These are phyloP conservation scores for Eupithecia insigniata DNA, from an alignment of 2,888 invertebrate genomes.

Conservation along the genomic window DNA sequence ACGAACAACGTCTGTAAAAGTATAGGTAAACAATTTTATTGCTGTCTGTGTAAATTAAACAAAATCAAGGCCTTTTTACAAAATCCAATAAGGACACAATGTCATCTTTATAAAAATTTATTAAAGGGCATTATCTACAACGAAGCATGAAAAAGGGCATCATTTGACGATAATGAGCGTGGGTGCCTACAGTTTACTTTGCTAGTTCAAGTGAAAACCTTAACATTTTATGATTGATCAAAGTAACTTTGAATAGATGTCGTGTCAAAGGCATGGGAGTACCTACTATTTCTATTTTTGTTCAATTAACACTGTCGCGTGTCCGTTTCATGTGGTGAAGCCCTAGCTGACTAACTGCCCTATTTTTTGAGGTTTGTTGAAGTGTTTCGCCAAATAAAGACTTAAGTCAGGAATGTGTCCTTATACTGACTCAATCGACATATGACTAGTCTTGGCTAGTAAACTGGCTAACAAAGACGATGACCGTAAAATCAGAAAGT, in stretches of 20 bases:
- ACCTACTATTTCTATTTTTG: background rate
- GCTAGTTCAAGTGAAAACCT: conserved; percentile 16
- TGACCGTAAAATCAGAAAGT: conserved; percentile 4
- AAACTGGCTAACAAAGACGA: conserved; percentile 23
- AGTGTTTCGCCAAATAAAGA: conserved; percentile 24
- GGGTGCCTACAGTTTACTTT: conserved; percentile 17
- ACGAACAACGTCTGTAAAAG: background rate
- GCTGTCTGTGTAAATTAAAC: background rate
- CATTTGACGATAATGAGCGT: conserved; percentile 22
- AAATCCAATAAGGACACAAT: conserved; percentile 27
- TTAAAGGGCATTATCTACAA: conserved; percentile 19
- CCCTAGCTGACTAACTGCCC: conserved; percentile 10
- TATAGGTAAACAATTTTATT: background rate
- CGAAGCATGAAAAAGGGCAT: conserved; percentile 21
- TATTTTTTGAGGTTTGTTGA: background rate
- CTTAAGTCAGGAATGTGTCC: conserved; percentile 34
- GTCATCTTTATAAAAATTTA: conserved; percentile 31
- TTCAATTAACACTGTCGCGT: conserved; percentile 28
- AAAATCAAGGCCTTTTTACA: background rate
- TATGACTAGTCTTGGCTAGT: conserved; percentile 30
- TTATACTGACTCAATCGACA: conserved; percentile 27
- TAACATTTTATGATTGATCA: conserved; percentile 17
- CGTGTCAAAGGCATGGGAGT: background rate
- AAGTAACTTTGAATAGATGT: conserved; percentile 15
- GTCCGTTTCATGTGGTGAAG: conserved; percentile 15